Evolutionary conservation across 2,113 vertebrate species (phyloP), one percentile per base, ranked within the genome.

Genomic region (Oceanites oceanicus): DNA sequence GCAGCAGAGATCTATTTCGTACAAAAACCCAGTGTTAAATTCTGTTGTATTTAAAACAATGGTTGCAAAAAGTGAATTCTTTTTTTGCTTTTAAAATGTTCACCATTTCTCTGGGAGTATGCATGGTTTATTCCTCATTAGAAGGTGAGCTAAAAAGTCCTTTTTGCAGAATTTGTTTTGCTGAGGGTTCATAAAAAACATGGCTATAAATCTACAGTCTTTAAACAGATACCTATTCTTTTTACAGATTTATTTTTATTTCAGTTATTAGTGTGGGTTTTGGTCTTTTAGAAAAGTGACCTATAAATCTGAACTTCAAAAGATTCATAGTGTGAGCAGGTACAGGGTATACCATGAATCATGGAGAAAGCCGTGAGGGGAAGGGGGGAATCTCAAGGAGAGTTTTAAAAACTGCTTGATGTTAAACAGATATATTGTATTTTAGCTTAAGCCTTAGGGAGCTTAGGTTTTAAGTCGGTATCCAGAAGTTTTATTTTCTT

Each of bases 331-430:
- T 32, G 55, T 77, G 87, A 92, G 58, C 47, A 86, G 70, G 95
- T 96, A 79, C 68, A 95, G 85, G 82, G 30, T 47, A 10, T 96
- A 65, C 82, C 86, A 68, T 84, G 84, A 96, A 71, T 97, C 94
- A 92, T 26, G 21, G 56, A 97, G 88, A 92, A 96, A 91, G 47
- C 76, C 77, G 27, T n/a, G 65, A 92, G 25, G 36, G 47, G 18
- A 91, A 90, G 42, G 27, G 22, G 55, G 92, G 71, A 95, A 66
- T 94, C 94, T 96, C 97, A 97, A 97, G 94, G 85, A 96, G 91
- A 95, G 86, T 96, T 95, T 97, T 97, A 55, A 94, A 96, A 96
- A 61, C 85, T 95, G 52, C 92, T 97, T 96, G 95, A 96, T 96
- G 67, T 97, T 95, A 94, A 96, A 92, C 82, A 96, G 94, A 76